Evolutionary conservation across 1,140 invertebrate species (phyloP).

Genomic region (Adoxophyes honmai): DNA sequence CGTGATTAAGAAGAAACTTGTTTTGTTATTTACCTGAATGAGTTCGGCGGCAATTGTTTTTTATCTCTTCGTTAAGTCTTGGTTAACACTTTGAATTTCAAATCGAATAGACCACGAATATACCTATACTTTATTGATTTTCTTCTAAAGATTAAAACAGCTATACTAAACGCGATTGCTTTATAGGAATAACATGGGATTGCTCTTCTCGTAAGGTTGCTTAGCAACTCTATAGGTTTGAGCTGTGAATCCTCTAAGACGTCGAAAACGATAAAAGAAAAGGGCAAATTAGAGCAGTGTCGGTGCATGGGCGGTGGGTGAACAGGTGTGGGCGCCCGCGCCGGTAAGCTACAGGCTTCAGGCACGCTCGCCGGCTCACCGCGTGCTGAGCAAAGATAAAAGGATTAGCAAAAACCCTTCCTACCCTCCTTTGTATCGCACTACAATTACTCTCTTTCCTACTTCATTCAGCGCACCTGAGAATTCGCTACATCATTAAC

Average conservation of each 20-base stretch:
- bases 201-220: too few species aligned
- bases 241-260: conserved; percentile 25
- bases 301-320: conserved; percentile 28
- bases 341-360: conserved; percentile 27
- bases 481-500: conserved; percentile 4
- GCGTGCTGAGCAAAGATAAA: conserved; percentile 53
- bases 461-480: conserved; percentile 1
- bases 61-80: not conserved
- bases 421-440: conserved; percentile 30
- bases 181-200: too few species aligned
- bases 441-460: conserved; percentile 25
- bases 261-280: conserved; percentile 31
- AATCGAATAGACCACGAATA: not conserved
- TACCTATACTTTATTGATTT: too few species aligned
- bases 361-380: conserved; percentile 25
- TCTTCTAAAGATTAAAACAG: too few species aligned
- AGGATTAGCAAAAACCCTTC: conserved; percentile 47
- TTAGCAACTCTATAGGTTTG: too few species aligned
- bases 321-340: conserved; percentile 28
- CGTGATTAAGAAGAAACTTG: conserved; percentile 67
- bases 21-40: conserved; percentile 44
- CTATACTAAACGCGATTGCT: too few species aligned
- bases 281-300: conserved; percentile 33
- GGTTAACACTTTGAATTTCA: not conserved
- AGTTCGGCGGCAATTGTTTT: conserved; percentile 21